Evolutionary conservation across 1,140 invertebrate genomes (phyloP).

Genomic region (Goniozus legneri): DNA sequence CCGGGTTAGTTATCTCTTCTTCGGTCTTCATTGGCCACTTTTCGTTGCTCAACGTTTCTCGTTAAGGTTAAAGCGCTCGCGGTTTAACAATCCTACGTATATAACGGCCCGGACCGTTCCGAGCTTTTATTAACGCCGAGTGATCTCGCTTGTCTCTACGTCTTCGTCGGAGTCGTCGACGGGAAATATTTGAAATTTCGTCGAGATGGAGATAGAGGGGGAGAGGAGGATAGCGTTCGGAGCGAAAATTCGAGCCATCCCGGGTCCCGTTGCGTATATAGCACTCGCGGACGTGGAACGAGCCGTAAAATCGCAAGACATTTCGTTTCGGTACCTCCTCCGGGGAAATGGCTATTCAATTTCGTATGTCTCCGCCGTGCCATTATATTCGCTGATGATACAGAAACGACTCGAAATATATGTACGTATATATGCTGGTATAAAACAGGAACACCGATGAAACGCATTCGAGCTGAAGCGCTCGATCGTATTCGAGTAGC

Average conservation of each 20-base stretch:
- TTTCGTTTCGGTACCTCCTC: slow-evolving; percentile 8
- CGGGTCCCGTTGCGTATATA: slow-evolving; percentile 11
- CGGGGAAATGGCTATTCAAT: slow-evolving; percentile 14
- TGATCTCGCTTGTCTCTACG: too few relatives aligned
- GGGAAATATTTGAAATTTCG: neutral
- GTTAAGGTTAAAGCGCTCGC: too few relatives aligned
- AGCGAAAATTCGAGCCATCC: slow-evolving; percentile 16
- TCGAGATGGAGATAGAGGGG: neutral
- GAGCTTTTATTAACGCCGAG: neutral
- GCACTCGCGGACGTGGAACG: slow-evolving; percentile 17
- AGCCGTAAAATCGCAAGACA: slow-evolving; percentile 13
- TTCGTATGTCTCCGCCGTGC: too few relatives aligned
- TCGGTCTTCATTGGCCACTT: neutral
- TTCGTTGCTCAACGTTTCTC: neutral
- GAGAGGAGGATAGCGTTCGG: too few relatives aligned
- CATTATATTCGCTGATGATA: too few relatives aligned
- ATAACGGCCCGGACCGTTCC: neutral
- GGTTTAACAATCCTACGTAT: too few relatives aligned
- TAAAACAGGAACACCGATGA: too few relatives aligned
- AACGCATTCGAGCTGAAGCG: too few relatives aligned
- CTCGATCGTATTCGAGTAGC: too few relatives aligned
- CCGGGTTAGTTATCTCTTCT: too few relatives aligned
- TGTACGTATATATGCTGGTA: too few relatives aligned
- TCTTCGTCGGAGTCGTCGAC: neutral
- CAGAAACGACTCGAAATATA: too few relatives aligned